phyloP scores from a whole-genome alignment of 2,797 vertebrate genomes.

The Mormyrus proboscirostris region DNA sequence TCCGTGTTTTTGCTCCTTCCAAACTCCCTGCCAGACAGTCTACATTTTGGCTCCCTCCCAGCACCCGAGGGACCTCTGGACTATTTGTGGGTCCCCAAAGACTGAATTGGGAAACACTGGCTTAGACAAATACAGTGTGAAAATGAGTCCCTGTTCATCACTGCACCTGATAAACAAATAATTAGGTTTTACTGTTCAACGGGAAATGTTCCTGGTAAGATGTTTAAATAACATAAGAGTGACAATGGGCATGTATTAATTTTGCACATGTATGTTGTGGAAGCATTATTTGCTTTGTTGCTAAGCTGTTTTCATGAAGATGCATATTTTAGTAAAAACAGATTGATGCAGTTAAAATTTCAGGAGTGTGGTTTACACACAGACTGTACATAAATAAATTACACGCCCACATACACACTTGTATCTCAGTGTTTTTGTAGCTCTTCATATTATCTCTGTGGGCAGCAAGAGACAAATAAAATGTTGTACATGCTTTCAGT shows the following conservation, averaged over 20 bases:
- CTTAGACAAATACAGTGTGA: not conserved
- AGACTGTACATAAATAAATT: not conserved
- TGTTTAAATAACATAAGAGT: not conserved
- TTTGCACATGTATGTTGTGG: not conserved
- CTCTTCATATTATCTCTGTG: slow-evolving; percentile 4
- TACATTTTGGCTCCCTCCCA: not conserved
- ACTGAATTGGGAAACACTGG: not conserved
- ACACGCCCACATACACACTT: not conserved
- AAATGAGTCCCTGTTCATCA: not conserved
- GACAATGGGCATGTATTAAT: not conserved
- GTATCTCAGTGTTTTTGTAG: not conserved
- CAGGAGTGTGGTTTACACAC: not conserved
- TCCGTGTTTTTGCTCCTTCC: not conserved
- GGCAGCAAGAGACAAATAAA: not conserved
- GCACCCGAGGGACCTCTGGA: not conserved
- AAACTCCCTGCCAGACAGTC: not conserved
- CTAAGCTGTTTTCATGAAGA: not conserved
- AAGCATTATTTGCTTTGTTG: too few relatives aligned
- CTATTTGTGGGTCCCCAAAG: not conserved
- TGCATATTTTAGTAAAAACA: not conserved
- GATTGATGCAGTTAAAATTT: not conserved
- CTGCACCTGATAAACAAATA: not conserved
- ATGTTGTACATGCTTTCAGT: not conserved
- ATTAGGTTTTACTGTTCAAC: not conserved
- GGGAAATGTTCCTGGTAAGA: not conserved